Evolutionary conservation across 2,888 invertebrate genomes (phyloP), one percentile per base, ranked within the genome.

Genomic region (Heteromyza rotundicornis): DNA sequence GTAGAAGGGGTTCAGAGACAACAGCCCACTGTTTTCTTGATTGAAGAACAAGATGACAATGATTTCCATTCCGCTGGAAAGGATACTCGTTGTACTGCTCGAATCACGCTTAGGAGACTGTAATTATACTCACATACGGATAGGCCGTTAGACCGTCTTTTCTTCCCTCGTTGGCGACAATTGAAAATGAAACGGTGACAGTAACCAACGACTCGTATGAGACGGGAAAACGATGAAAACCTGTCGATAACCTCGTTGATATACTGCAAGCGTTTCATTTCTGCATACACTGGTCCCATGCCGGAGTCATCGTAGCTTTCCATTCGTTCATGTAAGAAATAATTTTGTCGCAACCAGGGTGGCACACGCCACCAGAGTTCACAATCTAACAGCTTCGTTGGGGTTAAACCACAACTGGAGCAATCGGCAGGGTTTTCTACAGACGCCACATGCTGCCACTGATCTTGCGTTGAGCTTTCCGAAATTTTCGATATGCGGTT

Each of bases 301-400:
- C n/a, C n/a, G n/a, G n/a, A n/a, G n/a, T n/a, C n/a, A 32, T 32
- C 32, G 32, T 8, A 8, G 32, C 5, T 32, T 32, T 32, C 32
- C 32, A 10, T 8, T 8, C 5, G 7, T 32, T 32, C 32, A 10
- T 32, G 32, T 32, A 32, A 32, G 10, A 10, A 32, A 10, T 32
- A 32, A 10, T 32, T 32, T 32, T 14, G 40, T 40, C n/a, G 40
- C 8, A 64, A 59, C 23, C 27, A 64, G 2, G 22, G 12, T 10
- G 62, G 60, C 17, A 55, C 62, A 2, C 44, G 52, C 59, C 60
- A 60, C 63, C 60, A 60, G 12, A 60, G 53, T 14, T 27, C 32
- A 40, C 57, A 54, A 10, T 36, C 35, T 12, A 54, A 10, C 12
- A 55, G 17, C 22, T 44, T 5, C 10, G 17, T n/a, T 2, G 60